Evolutionary conservation across 2,888 invertebrate genomes (phyloP).

Genomic region (Papilio elwesi): DNA sequence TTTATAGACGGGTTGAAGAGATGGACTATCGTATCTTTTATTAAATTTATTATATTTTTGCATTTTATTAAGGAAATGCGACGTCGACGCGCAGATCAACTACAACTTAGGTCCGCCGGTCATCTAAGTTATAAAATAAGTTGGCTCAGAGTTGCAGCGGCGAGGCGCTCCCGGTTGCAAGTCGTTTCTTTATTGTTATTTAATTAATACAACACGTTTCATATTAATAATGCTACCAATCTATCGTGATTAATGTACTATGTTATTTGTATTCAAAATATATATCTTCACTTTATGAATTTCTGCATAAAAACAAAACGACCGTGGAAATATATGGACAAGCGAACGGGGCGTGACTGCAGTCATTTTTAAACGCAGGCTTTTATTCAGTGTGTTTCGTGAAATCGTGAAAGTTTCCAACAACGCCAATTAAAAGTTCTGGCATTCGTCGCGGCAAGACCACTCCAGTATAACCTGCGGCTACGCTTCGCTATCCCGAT

Average conservation of each 20-base stretch:
- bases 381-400: constrained; percentile 24
- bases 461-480: constrained; percentile 4
- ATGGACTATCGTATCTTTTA: neutral
- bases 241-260: too few relatives aligned
- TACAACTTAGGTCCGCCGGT: constrained; percentile 2
- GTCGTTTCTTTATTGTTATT: neutral
- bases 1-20: neutral
- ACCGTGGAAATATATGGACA: neutral
- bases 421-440: constrained; percentile 19
- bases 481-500: too few relatives aligned
- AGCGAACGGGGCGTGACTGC: constrained; percentile 11
- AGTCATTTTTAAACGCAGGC: constrained; percentile 10
- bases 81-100: neutral
- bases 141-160: neutral
- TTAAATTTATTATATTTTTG: constrained; percentile 9
- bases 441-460: neutral
- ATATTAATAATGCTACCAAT: neutral
- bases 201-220: neutral
- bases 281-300: neutral
- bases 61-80: constrained; percentile 14
- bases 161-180: neutral
- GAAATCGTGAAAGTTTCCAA: constrained; percentile 7
- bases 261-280: too few relatives aligned
- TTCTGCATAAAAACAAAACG: neutral
- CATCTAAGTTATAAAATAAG: neutral